A percentile compares a stretch with the other conserved stretches of the same genome.
Conservation (phyloP, 2,113 vertebrate genomes). For the Solea senegalensis region DNA sequence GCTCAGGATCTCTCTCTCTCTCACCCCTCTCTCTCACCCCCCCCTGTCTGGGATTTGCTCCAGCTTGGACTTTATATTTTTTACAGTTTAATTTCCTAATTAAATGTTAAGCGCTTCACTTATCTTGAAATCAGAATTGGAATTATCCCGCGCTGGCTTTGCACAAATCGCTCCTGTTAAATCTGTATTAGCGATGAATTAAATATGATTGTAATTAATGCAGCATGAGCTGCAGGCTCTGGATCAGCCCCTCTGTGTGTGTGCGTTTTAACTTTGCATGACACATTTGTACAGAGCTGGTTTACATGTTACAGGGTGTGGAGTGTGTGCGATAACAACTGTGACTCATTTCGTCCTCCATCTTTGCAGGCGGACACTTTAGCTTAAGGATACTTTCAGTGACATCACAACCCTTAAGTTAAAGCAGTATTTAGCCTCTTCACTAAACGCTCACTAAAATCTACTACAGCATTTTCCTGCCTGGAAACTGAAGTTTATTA, state of each 20-base stretch:
- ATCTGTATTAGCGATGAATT: slow-evolving; percentile 48
- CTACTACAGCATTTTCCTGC: no score
- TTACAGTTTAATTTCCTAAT: slow-evolving; percentile 19
- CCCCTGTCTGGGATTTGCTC: no score
- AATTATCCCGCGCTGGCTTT: slow-evolving; percentile 3
- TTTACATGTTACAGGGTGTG: slow-evolving; percentile 3
- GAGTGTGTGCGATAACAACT: background rate
- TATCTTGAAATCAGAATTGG: slow-evolving; percentile 6
- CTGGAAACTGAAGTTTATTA: no score
- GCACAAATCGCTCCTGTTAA: slow-evolving; percentile 20
- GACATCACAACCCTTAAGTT: no score
- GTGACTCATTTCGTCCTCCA: no score
- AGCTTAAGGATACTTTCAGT: no score
- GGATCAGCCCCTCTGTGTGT: background rate
- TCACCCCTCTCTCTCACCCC: no score
- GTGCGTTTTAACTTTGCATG: background rate
- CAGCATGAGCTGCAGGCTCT: slow-evolving; percentile 24
- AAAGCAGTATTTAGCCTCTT: no score
- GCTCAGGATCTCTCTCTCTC: no score
- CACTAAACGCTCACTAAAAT: no score
- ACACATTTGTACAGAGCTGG: background rate
- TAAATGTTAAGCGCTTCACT: slow-evolving; percentile 18
- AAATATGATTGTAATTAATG: slow-evolving; percentile 53
- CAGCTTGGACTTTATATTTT: no score
- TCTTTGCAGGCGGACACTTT: no score